Evolutionary conservation across 2,797 vertebrate species (phyloP).

Genomic region (Sebastiscus tertius): DNA sequence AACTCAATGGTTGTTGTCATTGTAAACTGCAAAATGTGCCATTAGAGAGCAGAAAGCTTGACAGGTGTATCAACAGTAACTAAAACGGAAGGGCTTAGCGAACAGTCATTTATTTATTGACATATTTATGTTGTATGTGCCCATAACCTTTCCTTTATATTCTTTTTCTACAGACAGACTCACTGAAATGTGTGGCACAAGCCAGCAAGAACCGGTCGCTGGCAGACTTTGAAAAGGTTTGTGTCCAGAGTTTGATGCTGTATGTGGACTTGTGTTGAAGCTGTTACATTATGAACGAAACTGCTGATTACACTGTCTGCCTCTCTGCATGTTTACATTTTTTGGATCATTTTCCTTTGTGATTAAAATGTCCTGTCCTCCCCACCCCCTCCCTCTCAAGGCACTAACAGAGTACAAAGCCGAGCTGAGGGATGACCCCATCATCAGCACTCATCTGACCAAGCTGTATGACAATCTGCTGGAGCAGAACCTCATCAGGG

Average conservation of each 20-base stretch:
- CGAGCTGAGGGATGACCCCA: conserved; percentile 96
- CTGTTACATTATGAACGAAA: background rate
- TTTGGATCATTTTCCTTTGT: too few relatives aligned
- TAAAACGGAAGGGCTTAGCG: background rate
- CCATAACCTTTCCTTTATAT: background rate
- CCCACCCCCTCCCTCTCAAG: conserved; percentile 61
- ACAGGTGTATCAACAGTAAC: background rate
- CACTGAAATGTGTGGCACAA: conserved; percentile 94
- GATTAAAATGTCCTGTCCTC: background rate
- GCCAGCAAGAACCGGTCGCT: conserved; percentile 99
- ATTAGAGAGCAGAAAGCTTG: background rate
- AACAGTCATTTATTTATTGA: background rate
- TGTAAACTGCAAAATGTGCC: background rate
- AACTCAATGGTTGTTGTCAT: background rate
- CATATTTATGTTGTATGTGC: background rate
- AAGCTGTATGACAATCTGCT: conserved; percentile 96
- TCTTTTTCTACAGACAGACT: conserved; percentile 88
- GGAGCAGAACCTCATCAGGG: conserved; percentile 98
- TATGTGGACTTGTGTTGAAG: background rate
- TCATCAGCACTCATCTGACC: conserved; percentile 95
- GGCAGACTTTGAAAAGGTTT: conserved; percentile 97
- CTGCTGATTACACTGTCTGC: background rate
- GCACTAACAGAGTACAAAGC: conserved; percentile 94
- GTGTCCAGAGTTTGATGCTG: conserved; percentile 23
- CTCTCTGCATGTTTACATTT: background rate